These are phyloP conservation scores for Alca torda DNA, from an alignment of 2,797 vertebrate species.

Conservation along the genomic window DNA sequence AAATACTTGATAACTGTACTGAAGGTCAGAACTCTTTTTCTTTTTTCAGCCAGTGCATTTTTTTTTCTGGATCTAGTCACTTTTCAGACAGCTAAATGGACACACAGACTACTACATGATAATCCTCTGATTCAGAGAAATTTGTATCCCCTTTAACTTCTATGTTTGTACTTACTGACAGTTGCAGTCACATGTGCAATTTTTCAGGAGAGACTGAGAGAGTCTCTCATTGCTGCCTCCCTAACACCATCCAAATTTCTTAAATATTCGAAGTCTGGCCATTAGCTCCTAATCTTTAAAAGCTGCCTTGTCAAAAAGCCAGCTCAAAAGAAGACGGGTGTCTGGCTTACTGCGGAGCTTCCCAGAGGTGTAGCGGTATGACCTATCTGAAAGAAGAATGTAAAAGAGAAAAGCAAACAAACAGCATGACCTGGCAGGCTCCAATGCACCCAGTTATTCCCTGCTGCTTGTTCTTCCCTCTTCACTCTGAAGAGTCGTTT, in stretches of 20 bases:
- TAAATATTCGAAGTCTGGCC: neutral
- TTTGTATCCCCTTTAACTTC: neutral
- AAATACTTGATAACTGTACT: neutral
- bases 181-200: neutral
- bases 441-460: neutral
- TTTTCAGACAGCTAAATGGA: neutral
- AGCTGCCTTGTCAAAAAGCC: neutral
- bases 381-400: neutral
- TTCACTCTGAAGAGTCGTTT: neutral
- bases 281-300: conserved; percentile 23
- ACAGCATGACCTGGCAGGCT: neutral
- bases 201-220: neutral
- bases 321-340: neutral
- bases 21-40: neutral
- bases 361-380: conserved; percentile 5
- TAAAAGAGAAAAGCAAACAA: neutral
- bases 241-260: neutral
- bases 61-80: neutral
- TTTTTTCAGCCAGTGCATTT: neutral
- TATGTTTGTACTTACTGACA: conserved; percentile 23
- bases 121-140: neutral
- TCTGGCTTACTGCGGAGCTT: conserved; percentile 16
- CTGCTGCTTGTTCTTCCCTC: neutral
- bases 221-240: neutral
- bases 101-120: neutral